Evolutionary conservation across 2,888 invertebrate genomes (phyloP), one percentile per base, ranked within the genome.

Genomic region (Periphyllus acericola): DNA sequence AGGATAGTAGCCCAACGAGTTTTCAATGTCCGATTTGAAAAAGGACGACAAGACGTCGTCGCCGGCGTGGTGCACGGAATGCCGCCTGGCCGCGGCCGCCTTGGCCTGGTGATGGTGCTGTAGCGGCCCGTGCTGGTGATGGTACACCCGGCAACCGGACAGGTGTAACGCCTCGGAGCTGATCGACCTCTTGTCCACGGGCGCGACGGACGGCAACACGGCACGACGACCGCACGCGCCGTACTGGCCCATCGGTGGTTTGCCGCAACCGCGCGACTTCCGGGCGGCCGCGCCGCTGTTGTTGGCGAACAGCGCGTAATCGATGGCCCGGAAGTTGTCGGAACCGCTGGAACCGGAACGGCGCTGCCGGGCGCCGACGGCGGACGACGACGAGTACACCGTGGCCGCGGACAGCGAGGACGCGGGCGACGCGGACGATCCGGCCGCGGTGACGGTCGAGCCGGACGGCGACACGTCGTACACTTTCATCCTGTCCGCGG

Each of bases 1-100:
- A n/a, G 89, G 89, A 79, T 89, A 89, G 72, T 89, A 89, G 5
- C 89, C 89, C 40, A 89, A 85, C n/a, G 88, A 79, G 68, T 88
- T 89, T 72, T 89, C 85, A 14, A 89, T 83, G 78, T 75, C 89
- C 40, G 87, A 89, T 19, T 87, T 68, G 68, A 83, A 82, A n/a
- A 89, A 88, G 5, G 89, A 76, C 19, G 89, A 86, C 25, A 85
- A 68, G 5, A 75, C 86, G 19, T 68, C 81, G 76, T 80, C 74
- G 14, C 46, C 78, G 25, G 75, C 80, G 72, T 86, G 68, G 34
- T 87, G 87, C 19, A 87, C 80, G 25, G 87, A 87, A 66, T 87
- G 87, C 32, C 87, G 87, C 19, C 81, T 80, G 36, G 8, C n/a
- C 25, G 71, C 36, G 8, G 71, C 34, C 8, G 11, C 19, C 14